Evolutionary conservation across 2,113 vertebrate species (phyloP).

Genomic region (Neopipo cinnamomea): DNA sequence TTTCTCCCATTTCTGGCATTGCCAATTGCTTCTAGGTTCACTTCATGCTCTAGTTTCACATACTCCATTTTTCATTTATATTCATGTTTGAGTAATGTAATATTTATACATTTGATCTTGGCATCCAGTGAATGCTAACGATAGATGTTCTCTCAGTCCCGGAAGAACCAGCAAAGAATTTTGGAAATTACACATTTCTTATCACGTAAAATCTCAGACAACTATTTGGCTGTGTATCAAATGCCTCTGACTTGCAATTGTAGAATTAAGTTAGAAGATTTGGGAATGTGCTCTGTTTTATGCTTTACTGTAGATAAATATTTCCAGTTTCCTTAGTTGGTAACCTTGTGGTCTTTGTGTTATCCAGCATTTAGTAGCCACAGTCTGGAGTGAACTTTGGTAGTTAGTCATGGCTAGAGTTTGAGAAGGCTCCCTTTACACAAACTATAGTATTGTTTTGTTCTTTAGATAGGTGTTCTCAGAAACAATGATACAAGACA

Average conservation of each 20-base stretch:
- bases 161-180: constrained; percentile 40
- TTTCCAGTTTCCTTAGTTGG: neutral
- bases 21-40: neutral
- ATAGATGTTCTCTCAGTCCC: constrained; percentile 13
- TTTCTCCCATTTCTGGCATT: neutral
- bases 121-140: constrained; percentile 33
- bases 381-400: neutral
- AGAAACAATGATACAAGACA: neutral
- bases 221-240: constrained; percentile 30
- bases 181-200: constrained; percentile 42
- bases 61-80: constrained; percentile 39
- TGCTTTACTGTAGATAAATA: neutral
- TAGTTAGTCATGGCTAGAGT: neutral
- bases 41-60: neutral
- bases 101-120: constrained; percentile 52
- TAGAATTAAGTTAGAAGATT: neutral
- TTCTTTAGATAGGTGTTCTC: neutral
- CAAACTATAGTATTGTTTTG: neutral
- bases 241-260: neutral
- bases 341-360: neutral
- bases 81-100: constrained; percentile 42
- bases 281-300: neutral
- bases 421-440: neutral
- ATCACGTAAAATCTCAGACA: constrained; percentile 19
- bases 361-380: neutral